Evolutionary conservation across 2,797 vertebrate genomes (phyloP), one percentile per base, ranked within the genome.

Genomic region (Halcyon badia): DNA sequence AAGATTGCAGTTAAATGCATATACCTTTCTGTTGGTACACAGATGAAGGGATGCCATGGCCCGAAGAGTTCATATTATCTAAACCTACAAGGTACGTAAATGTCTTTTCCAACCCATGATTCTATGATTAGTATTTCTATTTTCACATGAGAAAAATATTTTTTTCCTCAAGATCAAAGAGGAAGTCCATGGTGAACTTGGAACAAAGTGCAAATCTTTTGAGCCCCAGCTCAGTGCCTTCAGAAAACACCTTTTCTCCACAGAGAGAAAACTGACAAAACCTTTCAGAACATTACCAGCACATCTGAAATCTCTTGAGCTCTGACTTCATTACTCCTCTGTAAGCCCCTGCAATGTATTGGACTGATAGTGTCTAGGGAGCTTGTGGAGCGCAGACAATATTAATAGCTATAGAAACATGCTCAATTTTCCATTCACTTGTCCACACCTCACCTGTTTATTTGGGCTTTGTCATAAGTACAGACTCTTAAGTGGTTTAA

Each of bases 231-330:
- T 90, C 61, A 84, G n/a, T 46, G 39, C 33, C 39, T 91, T 86
- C 89, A 88, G 71, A 49, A 95, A 95, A 91, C 60, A 83, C 37
- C 18, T 86, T 78, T 87, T 93, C 70, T 58, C 62, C 46, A 70
- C 4, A 79, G 62, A 91, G 26, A 78, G 30, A 65, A 92, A 90
- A 86, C 69, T 71, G 87, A 81, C 65, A 94, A 96, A 97, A 93
- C 66, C 76, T 90, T 87, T 89, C 79, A 62, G 46, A 81, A 81
- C 93, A 76, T 91, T 93, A 88, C n/a, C 31, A 93, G 28, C 35
- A 82, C 57, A 78, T 65, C 49, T 89, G 54, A 92, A 95, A 86
- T 76, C 62, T 94, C 87, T 81, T 88, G 51, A 88, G 70, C 78
- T 41, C 80, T 82, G 70, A 79, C 83, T 95, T 93, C 83, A 86